A percentile compares a stretch with the other conserved stretches of the same genome.
These are phyloP conservation scores for Onychostoma macrolepis DNA, from an alignment of 2,113 vertebrate genomes.

Conservation along the genomic window DNA sequence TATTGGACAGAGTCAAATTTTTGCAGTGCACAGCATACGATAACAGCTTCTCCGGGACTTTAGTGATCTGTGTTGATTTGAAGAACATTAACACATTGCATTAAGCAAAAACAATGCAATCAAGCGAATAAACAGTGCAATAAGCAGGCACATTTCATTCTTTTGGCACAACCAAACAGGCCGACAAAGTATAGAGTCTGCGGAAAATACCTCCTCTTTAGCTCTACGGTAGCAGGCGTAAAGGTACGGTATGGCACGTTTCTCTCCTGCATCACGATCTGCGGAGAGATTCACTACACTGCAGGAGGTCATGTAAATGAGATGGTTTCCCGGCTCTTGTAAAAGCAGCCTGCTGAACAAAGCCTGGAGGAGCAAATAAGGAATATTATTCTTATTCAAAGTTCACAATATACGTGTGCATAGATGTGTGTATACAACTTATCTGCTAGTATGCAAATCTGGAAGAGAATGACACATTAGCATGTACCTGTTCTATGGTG, in stretches of 20 bases:
- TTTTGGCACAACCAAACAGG: background rate
- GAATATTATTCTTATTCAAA: constrained; percentile 1
- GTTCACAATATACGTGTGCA: background rate
- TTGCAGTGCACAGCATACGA: constrained; percentile 90
- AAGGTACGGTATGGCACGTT: constrained; percentile 88
- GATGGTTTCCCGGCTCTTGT: constrained; percentile 88
- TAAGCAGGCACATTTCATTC: background rate
- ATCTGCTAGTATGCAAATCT: background rate
- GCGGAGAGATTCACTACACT: constrained; percentile 87
- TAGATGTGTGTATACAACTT: background rate
- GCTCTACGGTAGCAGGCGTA: constrained; percentile 92
- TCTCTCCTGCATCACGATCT: constrained; percentile 93
- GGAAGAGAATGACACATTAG: background rate
- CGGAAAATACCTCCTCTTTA: constrained; percentile 86
- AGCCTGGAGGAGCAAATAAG: constrained; percentile 75
- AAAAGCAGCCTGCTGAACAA: constrained; percentile 91
- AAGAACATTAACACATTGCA: background rate
- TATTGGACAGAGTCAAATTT: constrained; percentile 88
- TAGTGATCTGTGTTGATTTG: constrained; percentile 83
- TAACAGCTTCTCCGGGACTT: constrained; percentile 94
- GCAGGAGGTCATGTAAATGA: constrained; percentile 92
- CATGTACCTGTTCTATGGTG: constrained; percentile 90
- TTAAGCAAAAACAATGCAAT: background rate
- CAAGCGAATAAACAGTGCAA: background rate
- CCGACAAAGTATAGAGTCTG: background rate